Base-by-base conservation (phyloP, 2,797 vertebrate species). In the Pseudomugil tenellus region DNA sequence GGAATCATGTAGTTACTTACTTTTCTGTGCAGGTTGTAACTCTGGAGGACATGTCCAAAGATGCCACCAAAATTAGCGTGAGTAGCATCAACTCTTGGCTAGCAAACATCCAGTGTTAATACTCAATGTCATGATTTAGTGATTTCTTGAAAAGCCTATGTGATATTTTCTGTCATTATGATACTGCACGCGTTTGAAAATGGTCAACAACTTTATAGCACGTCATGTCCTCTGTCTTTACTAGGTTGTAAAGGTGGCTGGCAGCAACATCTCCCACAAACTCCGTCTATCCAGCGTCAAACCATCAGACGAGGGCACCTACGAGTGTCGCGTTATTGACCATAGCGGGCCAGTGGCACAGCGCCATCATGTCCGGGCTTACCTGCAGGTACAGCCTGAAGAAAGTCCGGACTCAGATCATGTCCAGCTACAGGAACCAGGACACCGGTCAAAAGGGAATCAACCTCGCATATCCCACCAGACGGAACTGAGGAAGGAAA, bases 191-290 rank as follows among this genome's bases (percentile, higher is more conserved):
- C 12, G 10, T 12, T 23, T 13, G 10, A 23, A 11, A 26, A 14
- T 21, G 23, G 23, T 3, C 11, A 11, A 12, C 9, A 25, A 3
- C 48, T 51, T 51, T 51, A 11, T 13, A 41, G 11, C 4, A 17
- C 32, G 35, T 43, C 12, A 35, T 34, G 5, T 9, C 62, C 12
- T 67, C 62, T 56, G 10, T 70, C 29, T 4, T 39, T 19, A 6
- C 46, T 84, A 98, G 97, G 97, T 98, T 85, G 97, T 99, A 70
- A 98, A 98, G 88, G 97, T 99, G 63, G 96, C 95, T 0, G 96
- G 97, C 82, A 97, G 96, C 93, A 98, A 99, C 94, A 98, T 99
- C 90, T 98, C 97, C 39, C 97, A 99, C 93, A 97, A 97, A 91
- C 95, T 99, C 76, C 96, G 97, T 51, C 94, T 99, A 74, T 98